Evolutionary conservation across 2,888 invertebrate species (phyloP).

Genomic region (Andrena haemorrhoa): DNA sequence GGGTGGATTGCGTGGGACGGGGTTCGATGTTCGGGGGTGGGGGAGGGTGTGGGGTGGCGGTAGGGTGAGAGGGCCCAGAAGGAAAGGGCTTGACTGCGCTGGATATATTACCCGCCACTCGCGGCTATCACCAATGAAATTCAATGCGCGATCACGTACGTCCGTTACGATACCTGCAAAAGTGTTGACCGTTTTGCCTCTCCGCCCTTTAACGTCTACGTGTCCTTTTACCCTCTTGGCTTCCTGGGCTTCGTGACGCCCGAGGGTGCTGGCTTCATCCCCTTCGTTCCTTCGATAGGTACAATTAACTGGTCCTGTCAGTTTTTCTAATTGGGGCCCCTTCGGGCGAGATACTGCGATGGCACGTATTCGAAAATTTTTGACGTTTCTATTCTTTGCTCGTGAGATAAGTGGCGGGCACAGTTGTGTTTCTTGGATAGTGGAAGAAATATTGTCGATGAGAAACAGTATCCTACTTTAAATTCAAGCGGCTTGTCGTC

Average conservation of each 20-base stretch:
- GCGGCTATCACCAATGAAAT: constrained; percentile 81
- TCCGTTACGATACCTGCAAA: constrained; percentile 71
- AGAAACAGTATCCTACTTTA: too few relatives aligned
- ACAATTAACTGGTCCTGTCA: neutral
- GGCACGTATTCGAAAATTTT: too few relatives aligned
- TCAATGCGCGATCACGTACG: constrained; percentile 80
- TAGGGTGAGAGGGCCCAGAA: constrained; percentile 60
- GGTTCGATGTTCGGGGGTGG: constrained; percentile 58
- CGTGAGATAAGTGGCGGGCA: too few relatives aligned
- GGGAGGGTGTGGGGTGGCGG: constrained; percentile 51
- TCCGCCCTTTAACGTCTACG: constrained; percentile 1
- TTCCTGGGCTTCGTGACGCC: neutral
- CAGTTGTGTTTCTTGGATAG: too few relatives aligned
- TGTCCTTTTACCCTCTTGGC: neutral
- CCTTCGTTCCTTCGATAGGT: neutral
- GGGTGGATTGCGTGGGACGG: constrained; percentile 69
- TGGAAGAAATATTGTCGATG: too few relatives aligned
- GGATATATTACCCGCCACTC: constrained; percentile 81
- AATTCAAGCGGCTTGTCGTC: too few relatives aligned
- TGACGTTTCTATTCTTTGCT: too few relatives aligned
- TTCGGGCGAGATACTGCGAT: too few relatives aligned
- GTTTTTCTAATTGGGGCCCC: neutral
- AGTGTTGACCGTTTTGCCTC: constrained; percentile 66
- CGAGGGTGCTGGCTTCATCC: neutral
- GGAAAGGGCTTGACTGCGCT: constrained; percentile 77